Percentiles rank a stretch among this genome's conserved stretches.
Conservation (phyloP, 2,888 invertebrate species). For the Pachymerium ferrugineum region DNA sequence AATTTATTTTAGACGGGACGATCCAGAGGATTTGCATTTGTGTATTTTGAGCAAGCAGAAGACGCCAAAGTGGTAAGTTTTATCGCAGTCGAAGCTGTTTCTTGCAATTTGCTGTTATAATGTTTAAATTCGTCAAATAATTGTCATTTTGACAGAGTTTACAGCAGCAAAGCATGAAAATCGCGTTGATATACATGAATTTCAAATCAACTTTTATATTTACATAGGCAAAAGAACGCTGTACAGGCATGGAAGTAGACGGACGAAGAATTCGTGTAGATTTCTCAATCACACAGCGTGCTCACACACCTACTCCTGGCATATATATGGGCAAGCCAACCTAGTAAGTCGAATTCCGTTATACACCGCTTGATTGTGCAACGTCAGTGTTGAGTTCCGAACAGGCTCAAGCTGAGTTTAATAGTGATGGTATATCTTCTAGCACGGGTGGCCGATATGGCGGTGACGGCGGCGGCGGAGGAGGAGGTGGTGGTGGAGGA, state of each 20-base stretch:
- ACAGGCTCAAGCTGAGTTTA: too few relatives aligned
- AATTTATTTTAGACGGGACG: slow-evolving; percentile 66
- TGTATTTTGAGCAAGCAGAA: slow-evolving; percentile 80
- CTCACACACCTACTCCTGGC: slow-evolving; percentile 95
- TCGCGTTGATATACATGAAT: background rate
- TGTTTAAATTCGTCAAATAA: too few relatives aligned
- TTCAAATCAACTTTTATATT: background rate
- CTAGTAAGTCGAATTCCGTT: slow-evolving; percentile 40
- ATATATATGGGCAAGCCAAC: slow-evolving; percentile 95
- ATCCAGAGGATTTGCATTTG: slow-evolving; percentile 93
- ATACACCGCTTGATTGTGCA: too few relatives aligned
- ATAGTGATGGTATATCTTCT: slow-evolving; percentile 41
- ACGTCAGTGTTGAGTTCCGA: background rate
- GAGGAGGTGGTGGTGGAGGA: slow-evolving; percentile 37
- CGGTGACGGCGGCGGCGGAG: slow-evolving; percentile 46
- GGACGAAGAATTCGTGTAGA: slow-evolving; percentile 89
- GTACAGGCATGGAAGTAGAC: slow-evolving; percentile 90
- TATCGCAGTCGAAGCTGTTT: background rate
- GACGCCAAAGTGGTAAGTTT: slow-evolving; percentile 68
- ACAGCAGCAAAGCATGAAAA: too few relatives aligned
- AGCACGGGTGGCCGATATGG: slow-evolving; percentile 39
- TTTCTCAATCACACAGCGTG: slow-evolving; percentile 89
- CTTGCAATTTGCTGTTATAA: too few relatives aligned
- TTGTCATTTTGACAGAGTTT: too few relatives aligned
- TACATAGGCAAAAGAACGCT: slow-evolving; percentile 75